A percentile compares a stretch with the other conserved stretches of the same genome.
Conservation (phyloP, 1,140 invertebrate genomes). For the Sesamia nonagrioides region DNA sequence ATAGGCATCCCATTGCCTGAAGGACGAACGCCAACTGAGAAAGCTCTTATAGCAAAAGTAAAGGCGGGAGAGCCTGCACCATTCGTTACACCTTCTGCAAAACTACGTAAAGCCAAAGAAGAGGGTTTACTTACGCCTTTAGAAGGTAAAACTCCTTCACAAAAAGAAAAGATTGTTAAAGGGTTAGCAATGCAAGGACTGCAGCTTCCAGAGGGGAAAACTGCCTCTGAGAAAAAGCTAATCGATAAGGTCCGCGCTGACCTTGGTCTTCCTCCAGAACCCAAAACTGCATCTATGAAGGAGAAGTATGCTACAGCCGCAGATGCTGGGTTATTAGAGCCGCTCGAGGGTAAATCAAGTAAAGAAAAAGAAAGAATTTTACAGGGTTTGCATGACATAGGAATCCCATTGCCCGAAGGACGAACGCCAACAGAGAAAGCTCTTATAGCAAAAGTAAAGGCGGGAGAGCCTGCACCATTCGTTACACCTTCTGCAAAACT, state of each 20-base stretch:
- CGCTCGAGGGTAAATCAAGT: slow-evolving; percentile 45
- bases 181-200: slow-evolving; percentile 61
- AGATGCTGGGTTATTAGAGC: slow-evolving; percentile 31
- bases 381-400: too few relatives aligned
- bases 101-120: slow-evolving; percentile 42
- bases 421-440: slow-evolving; percentile 64
- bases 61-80: too few relatives aligned
- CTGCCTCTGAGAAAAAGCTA: slow-evolving; percentile 58
- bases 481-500: too few relatives aligned
- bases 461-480: slow-evolving; percentile 18
- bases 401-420: slow-evolving; percentile 61
- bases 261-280: slow-evolving; percentile 58
- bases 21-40: neutral
- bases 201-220: slow-evolving; percentile 59
- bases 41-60: too few relatives aligned
- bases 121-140: slow-evolving; percentile 54
- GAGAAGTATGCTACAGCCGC: slow-evolving; percentile 53
- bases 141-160: slow-evolving; percentile 55
- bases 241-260: slow-evolving; percentile 58
- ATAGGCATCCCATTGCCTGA: neutral
- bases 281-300: slow-evolving; percentile 52
- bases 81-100: too few relatives aligned
- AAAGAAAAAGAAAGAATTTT: too few relatives aligned
- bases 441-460: slow-evolving; percentile 60
- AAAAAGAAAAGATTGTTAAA: slow-evolving; percentile 66